A percentile compares a stretch with the other conserved stretches of the same genome.
These are phyloP conservation scores for Myathropa florea DNA, from an alignment of 2,888 invertebrate species.

Conservation along the genomic window DNA sequence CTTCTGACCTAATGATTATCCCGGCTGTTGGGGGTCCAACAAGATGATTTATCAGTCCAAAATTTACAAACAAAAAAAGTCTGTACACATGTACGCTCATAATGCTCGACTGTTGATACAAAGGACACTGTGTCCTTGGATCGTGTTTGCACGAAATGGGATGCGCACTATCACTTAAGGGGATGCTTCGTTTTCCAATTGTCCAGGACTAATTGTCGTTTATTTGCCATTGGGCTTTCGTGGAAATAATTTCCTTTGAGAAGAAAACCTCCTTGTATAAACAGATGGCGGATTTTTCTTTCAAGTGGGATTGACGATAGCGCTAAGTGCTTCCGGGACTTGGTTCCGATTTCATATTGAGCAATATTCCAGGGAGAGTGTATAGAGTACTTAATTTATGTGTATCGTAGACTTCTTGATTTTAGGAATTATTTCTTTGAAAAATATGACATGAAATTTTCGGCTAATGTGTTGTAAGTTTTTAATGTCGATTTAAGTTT, in stretches of 20 bases:
- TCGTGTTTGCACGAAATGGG: slow-evolving; percentile 1
- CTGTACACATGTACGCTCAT: background rate
- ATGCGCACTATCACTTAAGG: slow-evolving; percentile 32
- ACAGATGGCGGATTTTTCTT: slow-evolving; percentile 23
- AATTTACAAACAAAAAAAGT: background rate
- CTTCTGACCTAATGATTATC: slow-evolving; percentile 15
- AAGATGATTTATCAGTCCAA: slow-evolving; percentile 34
- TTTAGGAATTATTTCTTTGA: background rate
- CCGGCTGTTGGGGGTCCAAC: slow-evolving; percentile 11
- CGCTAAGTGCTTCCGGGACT: slow-evolving; percentile 38
- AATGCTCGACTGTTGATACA: background rate
- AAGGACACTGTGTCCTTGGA: background rate
- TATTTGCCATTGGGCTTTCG: slow-evolving; percentile 40
- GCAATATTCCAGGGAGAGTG: background rate
- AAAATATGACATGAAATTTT: too few species aligned
- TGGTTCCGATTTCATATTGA: background rate
- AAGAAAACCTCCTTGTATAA: slow-evolving; percentile 15
- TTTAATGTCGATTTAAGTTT: too few species aligned
- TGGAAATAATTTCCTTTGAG: slow-evolving; percentile 39
- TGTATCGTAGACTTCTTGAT: background rate
- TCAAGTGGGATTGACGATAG: slow-evolving; percentile 1
- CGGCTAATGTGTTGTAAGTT: too few species aligned
- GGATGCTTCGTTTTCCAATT: slow-evolving; percentile 38
- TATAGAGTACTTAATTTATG: background rate
- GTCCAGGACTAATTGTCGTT: slow-evolving; percentile 53